Evolutionary conservation across 2,888 invertebrate species (phyloP).

Genomic region (Synergus laeviventris): DNA sequence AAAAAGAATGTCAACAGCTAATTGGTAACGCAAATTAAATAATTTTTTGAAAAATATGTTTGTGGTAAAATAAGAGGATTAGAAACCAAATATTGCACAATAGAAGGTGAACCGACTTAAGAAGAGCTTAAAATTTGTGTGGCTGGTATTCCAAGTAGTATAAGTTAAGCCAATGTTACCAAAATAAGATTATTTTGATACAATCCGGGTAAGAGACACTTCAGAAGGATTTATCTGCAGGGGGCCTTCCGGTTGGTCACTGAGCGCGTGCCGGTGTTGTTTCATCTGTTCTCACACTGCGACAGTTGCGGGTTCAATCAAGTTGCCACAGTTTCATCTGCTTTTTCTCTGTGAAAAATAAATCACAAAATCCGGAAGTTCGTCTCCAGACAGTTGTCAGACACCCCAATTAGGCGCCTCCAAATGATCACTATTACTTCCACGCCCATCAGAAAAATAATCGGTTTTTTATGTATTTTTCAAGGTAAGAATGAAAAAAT

Average conservation of each 20-base stretch:
- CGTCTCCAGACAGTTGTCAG: constrained; percentile 23
- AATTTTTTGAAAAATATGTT: neutral
- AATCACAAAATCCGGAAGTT: constrained; percentile 45
- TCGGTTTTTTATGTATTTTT: neutral
- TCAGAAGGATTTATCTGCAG: constrained; percentile 49
- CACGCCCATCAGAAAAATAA: constrained; percentile 4
- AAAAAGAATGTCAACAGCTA: neutral
- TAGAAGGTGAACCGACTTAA: neutral
- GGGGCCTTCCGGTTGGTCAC: constrained; percentile 53
- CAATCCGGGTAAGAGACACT: constrained; percentile 41
- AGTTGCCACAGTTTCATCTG: constrained; percentile 50
- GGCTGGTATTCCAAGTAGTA: neutral
- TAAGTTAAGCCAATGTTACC: constrained; percentile 20
- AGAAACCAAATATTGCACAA: neutral
- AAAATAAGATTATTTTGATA: constrained; percentile 45
- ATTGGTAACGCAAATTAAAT: neutral
- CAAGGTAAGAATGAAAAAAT: neutral
- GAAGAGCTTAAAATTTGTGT: constrained; percentile 4
- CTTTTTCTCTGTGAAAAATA: constrained; percentile 49
- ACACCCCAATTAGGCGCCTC: constrained; percentile 15
- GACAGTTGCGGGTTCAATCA: constrained; percentile 45
- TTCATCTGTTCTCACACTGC: constrained; percentile 62
- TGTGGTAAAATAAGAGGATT: neutral
- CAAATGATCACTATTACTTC: neutral
- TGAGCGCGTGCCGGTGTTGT: constrained; percentile 66